Evolutionary conservation across 2,113 vertebrate genomes (phyloP).

Genomic region (Sterrhoptilus dennistouni): DNA sequence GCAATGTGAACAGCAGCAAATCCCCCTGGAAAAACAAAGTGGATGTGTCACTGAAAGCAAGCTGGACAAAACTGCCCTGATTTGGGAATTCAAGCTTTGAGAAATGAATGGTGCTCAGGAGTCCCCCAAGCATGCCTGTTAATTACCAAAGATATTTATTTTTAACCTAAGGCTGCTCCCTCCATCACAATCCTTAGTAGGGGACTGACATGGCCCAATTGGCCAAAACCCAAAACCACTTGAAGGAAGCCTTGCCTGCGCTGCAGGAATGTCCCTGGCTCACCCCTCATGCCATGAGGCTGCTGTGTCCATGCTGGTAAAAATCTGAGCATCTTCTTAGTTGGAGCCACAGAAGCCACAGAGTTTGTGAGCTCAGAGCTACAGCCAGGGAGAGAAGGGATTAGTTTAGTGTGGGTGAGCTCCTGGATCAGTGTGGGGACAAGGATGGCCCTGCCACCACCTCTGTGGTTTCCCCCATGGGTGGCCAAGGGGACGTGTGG

Average conservation of each 20-base stretch:
- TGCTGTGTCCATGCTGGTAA: background rate
- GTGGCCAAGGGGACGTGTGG: background rate
- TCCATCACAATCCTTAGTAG: background rate
- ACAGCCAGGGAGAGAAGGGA: background rate
- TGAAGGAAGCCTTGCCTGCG: background rate
- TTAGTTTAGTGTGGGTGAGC: background rate
- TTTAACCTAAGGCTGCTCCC: background rate
- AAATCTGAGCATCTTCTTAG: background rate
- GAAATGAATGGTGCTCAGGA: background rate
- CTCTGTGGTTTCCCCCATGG: background rate
- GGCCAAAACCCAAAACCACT: background rate
- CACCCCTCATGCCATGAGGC: background rate
- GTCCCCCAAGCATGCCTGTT: background rate
- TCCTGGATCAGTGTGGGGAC: background rate
- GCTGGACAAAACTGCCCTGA: background rate
- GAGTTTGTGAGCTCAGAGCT: background rate
- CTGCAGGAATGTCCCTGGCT: background rate
- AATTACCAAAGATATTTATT: slow-evolving; percentile 1
- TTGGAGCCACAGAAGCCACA: background rate
- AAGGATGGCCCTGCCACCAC: background rate
- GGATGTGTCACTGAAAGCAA: background rate
- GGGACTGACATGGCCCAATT: background rate
- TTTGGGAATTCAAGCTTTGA: background rate
- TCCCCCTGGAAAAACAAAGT: background rate
- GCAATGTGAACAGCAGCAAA: background rate